A percentile compares a stretch with the other conserved stretches of the same genome.
phyloP scores from a whole-genome alignment of 2,888 invertebrate genomes.

The Plagodis pulveraria region DNA sequence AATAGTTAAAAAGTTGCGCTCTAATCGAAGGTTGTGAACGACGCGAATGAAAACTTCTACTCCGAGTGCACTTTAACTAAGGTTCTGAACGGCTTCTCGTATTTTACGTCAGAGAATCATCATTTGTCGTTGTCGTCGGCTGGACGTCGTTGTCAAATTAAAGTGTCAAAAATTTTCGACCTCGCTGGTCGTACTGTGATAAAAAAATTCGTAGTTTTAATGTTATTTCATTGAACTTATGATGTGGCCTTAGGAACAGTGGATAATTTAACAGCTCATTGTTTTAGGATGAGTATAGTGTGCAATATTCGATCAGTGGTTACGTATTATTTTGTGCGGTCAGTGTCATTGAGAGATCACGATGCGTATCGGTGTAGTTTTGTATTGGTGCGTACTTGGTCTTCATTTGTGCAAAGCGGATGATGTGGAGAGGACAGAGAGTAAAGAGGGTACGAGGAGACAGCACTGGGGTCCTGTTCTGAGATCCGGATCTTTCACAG shows the following conservation, averaged over 20 bases:
- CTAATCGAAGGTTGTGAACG: too few relatives aligned
- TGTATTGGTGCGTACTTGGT: constrained; percentile 82
- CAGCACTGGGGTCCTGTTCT: constrained; percentile 74
- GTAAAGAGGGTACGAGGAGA: constrained; percentile 69
- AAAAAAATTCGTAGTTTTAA: constrained; percentile 66
- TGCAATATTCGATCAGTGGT: constrained; percentile 60
- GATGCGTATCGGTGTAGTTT: constrained; percentile 81
- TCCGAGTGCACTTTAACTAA: too few relatives aligned
- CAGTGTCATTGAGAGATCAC: constrained; percentile 77
- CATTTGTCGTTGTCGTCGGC: background rate
- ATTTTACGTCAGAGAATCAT: too few relatives aligned
- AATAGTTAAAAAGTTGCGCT: too few relatives aligned
- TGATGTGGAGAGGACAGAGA: constrained; percentile 78
- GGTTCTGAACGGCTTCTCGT: too few relatives aligned
- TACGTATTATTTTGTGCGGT: constrained; percentile 64
- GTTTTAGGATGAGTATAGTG: constrained; percentile 78
- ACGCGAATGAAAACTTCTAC: too few relatives aligned
- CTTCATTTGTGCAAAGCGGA: constrained; percentile 79
- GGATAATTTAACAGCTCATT: constrained; percentile 53
- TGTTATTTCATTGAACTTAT: constrained; percentile 66
- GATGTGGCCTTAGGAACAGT: constrained; percentile 70
- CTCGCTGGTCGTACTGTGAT: constrained; percentile 70
- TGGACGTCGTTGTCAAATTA: constrained; percentile 7
- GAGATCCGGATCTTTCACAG: constrained; percentile 68
- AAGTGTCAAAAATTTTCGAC: constrained; percentile 54